These are phyloP conservation scores for Rhyacophila brunnea DNA, from an alignment of 1,140 invertebrate genomes.

Conservation along the genomic window DNA sequence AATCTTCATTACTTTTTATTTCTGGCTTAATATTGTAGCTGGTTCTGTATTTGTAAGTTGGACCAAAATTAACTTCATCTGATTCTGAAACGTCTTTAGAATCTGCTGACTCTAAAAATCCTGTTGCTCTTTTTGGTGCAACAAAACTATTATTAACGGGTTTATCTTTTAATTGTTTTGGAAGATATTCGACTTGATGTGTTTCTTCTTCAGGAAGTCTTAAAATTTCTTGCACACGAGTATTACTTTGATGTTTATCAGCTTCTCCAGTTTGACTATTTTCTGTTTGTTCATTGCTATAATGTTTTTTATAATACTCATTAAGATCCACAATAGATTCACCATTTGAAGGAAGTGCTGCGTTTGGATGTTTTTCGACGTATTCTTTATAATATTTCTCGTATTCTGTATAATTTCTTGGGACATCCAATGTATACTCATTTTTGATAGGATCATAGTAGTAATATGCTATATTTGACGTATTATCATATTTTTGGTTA, in stretches of 20 bases:
- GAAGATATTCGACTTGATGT: too few relatives aligned
- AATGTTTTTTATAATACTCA: neutral
- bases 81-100: too few relatives aligned
- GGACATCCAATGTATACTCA: slow-evolving; percentile 10
- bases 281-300: neutral
- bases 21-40: too few relatives aligned
- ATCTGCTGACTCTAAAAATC: too few relatives aligned
- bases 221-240: neutral
- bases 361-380: slow-evolving; percentile 9
- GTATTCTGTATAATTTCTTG: slow-evolving; percentile 9
- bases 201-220: neutral
- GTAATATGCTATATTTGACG: slow-evolving; percentile 12
- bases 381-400: slow-evolving; percentile 18
- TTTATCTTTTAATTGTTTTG: too few relatives aligned
- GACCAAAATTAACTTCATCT: too few relatives aligned
- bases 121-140: too few relatives aligned
- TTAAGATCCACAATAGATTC: neutral
- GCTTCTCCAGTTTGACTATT: too few relatives aligned
- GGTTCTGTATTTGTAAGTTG: too few relatives aligned
- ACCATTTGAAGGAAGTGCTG: neutral
- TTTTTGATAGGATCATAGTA: slow-evolving; percentile 15
- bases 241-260: neutral
- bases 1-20: too few relatives aligned
- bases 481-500: neutral
- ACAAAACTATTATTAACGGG: too few relatives aligned